Base-by-base conservation (phyloP, 2,888 invertebrate genomes). In the Schizotus pectinicornis region DNA sequence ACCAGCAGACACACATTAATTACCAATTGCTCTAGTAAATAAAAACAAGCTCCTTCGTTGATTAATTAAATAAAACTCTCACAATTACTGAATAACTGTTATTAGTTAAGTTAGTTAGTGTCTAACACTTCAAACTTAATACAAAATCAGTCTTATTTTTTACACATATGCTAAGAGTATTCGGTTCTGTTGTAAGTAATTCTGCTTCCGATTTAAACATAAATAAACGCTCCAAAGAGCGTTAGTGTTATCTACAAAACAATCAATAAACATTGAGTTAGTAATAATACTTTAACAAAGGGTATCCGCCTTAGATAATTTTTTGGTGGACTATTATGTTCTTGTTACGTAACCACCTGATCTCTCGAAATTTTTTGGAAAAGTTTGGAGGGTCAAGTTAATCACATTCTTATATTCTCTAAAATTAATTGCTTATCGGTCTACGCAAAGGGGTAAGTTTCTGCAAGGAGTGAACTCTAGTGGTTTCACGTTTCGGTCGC, bases 401-500 rank as follows among this genome's bases (percentile, higher is more conserved):
- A 12, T n/a, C 1, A 11, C n/a, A 37, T 7, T 12, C 13, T 7
- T 37, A 1, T 12, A 13, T 37, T 37, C 7, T 5, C 22, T 22
- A 22, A 37, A 8, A 8, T 37, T 6, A 8, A 8, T 12, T 37
- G 22, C 36, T 52, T 36, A n/a, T 53, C 12, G 35, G 9, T 39
- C 11, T 38, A 33, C 32, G 47, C 22, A 37, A 46, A 11, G 14
- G 38, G 82, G 81, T 42, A 84, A 69, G 48, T 77, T 75, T 9
- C 82, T 82, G 76, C 93, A 93, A 33, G 83, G 84, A 65, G 89
- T 88, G 8, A 84, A 81, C 72, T 87, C 88, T 9, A 82, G 80
- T 0, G 94, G 94, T 72, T 87, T 88, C 2, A 80, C 82, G 43
- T 83, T 78, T 8, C 80, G 78, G 62, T 87, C 86, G 77, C 94